Conservation (phyloP, 1,140 invertebrate species). For the Venturia canescens region DNA sequence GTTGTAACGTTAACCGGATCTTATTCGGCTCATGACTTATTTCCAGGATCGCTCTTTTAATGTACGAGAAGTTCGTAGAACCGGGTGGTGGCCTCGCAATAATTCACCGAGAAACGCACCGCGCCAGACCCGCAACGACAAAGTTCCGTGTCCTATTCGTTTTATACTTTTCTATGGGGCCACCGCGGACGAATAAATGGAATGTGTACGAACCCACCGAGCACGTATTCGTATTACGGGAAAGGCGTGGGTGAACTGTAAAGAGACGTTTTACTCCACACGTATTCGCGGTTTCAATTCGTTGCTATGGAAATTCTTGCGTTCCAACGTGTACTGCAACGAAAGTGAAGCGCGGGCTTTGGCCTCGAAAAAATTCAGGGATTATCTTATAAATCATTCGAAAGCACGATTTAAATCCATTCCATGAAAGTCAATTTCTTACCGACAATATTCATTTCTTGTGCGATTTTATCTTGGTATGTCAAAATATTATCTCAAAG, state of each 20-base stretch:
- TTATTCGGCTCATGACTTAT: slow-evolving; percentile 20
- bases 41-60: slow-evolving; percentile 27
- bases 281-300: too few relatives aligned
- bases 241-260: slow-evolving; percentile 22
- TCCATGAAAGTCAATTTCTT: too few relatives aligned
- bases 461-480: too few relatives aligned
- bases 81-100: slow-evolving; percentile 36
- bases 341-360: not conserved
- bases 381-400: too few relatives aligned
- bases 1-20: slow-evolving; percentile 37
- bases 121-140: not conserved
- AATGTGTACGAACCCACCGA: not conserved
- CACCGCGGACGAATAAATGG: too few relatives aligned
- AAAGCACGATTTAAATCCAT: too few relatives aligned
- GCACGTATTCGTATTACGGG: not conserved
- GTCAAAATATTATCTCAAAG: too few relatives aligned
- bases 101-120: slow-evolving; percentile 31
- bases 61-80: slow-evolving; percentile 34
- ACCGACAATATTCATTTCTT: too few relatives aligned
- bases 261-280: slow-evolving; percentile 30
- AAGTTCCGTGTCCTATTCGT: slow-evolving; percentile 11
- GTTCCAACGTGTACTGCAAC: not conserved
- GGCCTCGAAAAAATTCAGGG: too few relatives aligned
- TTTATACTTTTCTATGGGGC: not conserved
- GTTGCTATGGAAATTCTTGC: too few relatives aligned